Percentiles rank a stretch among this genome's conserved stretches.
Evolutionary conservation across 2,113 vertebrate genomes (phyloP).

Genomic region (Boulengeromyrus knoepffleri): DNA sequence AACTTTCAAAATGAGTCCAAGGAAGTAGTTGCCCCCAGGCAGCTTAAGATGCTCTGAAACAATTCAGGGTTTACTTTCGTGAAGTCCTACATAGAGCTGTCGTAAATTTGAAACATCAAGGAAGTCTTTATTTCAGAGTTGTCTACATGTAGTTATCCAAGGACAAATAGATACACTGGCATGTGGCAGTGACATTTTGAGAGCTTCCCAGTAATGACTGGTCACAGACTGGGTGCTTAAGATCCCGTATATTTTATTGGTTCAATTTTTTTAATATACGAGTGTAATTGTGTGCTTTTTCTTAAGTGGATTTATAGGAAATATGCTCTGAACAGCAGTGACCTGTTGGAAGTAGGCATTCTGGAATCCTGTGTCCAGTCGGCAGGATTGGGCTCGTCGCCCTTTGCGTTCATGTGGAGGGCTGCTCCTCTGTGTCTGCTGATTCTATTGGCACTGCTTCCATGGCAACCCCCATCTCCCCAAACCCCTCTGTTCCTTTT

Average conservation of each 20-base stretch:
- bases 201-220: constrained; percentile 14
- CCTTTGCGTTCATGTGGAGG: not conserved
- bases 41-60: not conserved
- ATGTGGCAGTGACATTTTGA: not conserved
- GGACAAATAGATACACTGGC: not conserved
- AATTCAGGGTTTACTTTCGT: not conserved
- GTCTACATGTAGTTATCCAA: not conserved
- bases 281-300: not conserved
- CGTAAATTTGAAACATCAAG: not conserved
- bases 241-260: not conserved
- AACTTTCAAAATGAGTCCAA: not conserved
- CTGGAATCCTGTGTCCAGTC: not conserved
- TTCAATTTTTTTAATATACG: not conserved
- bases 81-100: not conserved
- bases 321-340: not conserved
- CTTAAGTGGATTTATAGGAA: not conserved
- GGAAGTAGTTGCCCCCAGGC: not conserved
- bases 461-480: constrained; percentile 30
- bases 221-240: not conserved
- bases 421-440: not conserved
- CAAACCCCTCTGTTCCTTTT: not conserved
- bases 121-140: not conserved
- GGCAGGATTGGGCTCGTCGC: not conserved
- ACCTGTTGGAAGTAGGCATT: not conserved
- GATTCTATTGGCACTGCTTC: constrained; percentile 24